Base-by-base conservation (phyloP, 1,140 invertebrate genomes). In the Drosophila parvula region DNA sequence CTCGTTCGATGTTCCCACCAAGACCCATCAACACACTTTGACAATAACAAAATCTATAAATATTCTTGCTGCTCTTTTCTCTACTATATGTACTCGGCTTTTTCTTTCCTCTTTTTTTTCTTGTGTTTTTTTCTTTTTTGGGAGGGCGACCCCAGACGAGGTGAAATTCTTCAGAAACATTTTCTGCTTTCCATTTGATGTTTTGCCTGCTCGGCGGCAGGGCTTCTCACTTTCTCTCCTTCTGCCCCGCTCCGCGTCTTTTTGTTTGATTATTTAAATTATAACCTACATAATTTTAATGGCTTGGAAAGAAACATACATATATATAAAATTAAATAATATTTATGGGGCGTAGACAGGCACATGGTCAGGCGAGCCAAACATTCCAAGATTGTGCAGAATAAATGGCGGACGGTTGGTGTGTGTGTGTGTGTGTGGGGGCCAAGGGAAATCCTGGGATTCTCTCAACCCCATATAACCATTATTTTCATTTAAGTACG, bases 321-420 rank as follows among this genome's bases (percentile, higher is more conserved):
- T 81, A 81, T 82, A 82, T 82, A 82, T 82, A 88, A 88, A 89
- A 86, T 86, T 86, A 79, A 86, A 89, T 83, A 86, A 89, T 89
- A 86, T 86, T 86, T 86, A 86, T 86, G 83, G 73, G 63, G 60
- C 82, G 82, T 82, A 81, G 82, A 86, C 83, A 86, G 83, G 84
- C 83, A 86, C 83, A 86, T 89, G 83, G 83, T 77, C 74, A 77
- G 74, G 51, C 71, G 58, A 48, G 71, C 62, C 82, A 86, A 75
- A 65, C 64, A 78, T 82, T 79, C 60, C 57, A 55, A 55, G 34
- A 55, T 55, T 59, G 40, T 50, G 56, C 65, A 41, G 38, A 34
- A 18, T 43, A 57, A 41, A 57, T 45, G 41, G 48, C 53, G 51
- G 58, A 18, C 43, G 64, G 61, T 38, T 27, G 34, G 27, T 30